Evolutionary conservation across 1,140 invertebrate genomes (phyloP).

Genomic region (Laupala kohalensis): DNA sequence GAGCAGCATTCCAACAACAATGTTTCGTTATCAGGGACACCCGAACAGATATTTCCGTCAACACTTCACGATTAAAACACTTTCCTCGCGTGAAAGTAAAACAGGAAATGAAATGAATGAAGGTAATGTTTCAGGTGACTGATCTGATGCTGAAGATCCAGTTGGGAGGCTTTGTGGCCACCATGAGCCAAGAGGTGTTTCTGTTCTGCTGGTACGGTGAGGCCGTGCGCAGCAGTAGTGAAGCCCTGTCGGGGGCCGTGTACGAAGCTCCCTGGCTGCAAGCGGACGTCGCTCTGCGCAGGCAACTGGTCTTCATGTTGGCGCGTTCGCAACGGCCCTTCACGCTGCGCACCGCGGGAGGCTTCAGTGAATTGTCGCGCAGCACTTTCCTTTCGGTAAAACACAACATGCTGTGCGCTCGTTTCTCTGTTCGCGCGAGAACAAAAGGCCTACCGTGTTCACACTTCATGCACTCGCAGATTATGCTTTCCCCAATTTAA

Average conservation of each 20-base stretch:
- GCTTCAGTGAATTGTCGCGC: background rate
- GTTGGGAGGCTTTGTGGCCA: background rate
- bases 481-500: too few relatives aligned
- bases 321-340: background rate
- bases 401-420: too few relatives aligned
- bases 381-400: background rate
- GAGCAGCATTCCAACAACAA: too few relatives aligned
- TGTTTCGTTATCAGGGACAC: too few relatives aligned
- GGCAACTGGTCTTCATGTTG: background rate
- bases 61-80: too few relatives aligned
- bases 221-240: background rate
- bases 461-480: too few relatives aligned
- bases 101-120: too few relatives aligned
- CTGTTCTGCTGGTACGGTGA: background rate
- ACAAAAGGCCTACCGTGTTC: too few relatives aligned
- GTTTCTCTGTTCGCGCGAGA: too few relatives aligned
- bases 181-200: background rate
- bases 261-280: background rate
- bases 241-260: background rate
- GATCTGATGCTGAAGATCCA: background rate
- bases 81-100: too few relatives aligned
- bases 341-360: background rate
- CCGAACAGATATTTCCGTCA: too few relatives aligned
- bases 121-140: too few relatives aligned
- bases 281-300: background rate